Percentiles rank a stretch among this genome's conserved stretches.
Conservation (phyloP, 2,888 invertebrate genomes). For the Penaeus monodon region DNA sequence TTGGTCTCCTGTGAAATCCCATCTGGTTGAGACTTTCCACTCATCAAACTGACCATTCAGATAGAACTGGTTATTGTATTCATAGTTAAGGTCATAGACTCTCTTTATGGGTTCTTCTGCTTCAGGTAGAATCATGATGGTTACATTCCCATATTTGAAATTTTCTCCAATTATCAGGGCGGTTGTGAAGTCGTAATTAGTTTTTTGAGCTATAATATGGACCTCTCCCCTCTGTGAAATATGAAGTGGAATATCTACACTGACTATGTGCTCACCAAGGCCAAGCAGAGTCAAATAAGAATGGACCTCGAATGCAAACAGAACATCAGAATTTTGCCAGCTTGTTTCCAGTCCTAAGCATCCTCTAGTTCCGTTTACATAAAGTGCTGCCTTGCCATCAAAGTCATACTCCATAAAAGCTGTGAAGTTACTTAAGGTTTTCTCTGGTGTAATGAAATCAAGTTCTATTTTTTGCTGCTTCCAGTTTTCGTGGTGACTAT, state of each 20-base stretch:
- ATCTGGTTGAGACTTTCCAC: background rate
- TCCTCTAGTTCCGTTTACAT: constrained; percentile 27
- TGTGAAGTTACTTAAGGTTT: background rate
- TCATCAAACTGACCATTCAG: constrained; percentile 38
- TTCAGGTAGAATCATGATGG: background rate
- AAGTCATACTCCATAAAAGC: background rate
- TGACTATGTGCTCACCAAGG: constrained; percentile 17
- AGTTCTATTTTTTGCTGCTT: constrained; percentile 3
- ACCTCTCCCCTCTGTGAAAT: constrained; percentile 5
- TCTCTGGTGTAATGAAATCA: constrained; percentile 4
- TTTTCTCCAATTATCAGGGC: constrained; percentile 10
- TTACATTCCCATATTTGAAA: constrained; percentile 20
- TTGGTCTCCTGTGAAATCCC: background rate
- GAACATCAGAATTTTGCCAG: background rate
- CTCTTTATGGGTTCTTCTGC: background rate
- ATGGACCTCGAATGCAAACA: background rate
- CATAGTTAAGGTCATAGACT: constrained; percentile 34
- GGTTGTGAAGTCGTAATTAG: background rate
- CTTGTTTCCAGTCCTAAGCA: constrained; percentile 18
- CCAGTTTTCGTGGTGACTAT: background rate
- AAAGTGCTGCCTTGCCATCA: constrained; percentile 1
- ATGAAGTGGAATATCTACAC: constrained; percentile 11
- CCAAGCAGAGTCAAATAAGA: constrained; percentile 25
- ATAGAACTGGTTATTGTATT: constrained; percentile 5
- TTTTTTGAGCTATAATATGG: background rate